These are phyloP conservation scores for Microchirus variegatus DNA, from an alignment of 2,797 vertebrate genomes.

Conservation along the genomic window DNA sequence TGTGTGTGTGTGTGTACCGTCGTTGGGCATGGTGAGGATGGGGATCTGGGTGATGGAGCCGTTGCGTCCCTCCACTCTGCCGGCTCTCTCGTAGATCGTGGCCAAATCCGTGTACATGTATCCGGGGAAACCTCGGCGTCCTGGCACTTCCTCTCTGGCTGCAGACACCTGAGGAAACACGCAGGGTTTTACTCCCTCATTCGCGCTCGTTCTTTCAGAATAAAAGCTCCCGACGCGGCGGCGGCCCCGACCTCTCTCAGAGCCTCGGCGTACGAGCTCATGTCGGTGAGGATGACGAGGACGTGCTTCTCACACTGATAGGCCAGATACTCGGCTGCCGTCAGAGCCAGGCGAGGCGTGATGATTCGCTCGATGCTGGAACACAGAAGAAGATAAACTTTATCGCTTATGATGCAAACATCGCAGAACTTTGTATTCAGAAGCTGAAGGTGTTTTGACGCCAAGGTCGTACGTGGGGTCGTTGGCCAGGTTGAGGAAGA, in stretches of 20 bases:
- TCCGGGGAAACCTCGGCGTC: constrained; percentile 85
- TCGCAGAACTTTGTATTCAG: background rate
- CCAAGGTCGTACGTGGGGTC: constrained; percentile 79
- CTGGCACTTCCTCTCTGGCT: constrained; percentile 85
- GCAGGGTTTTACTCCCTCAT: background rate
- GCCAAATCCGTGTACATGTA: constrained; percentile 90
- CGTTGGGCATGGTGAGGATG: constrained; percentile 88
- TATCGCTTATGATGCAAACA: background rate
- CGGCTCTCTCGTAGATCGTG: constrained; percentile 86
- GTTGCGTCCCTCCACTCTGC: constrained; percentile 84
- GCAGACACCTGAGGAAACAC: constrained; percentile 85
- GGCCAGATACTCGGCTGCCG: constrained; percentile 82
- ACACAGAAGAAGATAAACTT: background rate
- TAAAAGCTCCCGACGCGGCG: background rate
- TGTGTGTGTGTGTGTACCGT: constrained; percentile 68
- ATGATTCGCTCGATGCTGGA: constrained; percentile 84
- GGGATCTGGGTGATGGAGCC: constrained; percentile 90
- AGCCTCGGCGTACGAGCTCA: constrained; percentile 85
- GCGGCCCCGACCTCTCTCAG: constrained; percentile 81
- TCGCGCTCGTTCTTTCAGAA: background rate
- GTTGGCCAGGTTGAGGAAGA: constrained; percentile 83
- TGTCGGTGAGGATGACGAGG: constrained; percentile 83
- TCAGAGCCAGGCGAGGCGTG: constrained; percentile 83
- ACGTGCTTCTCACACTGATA: constrained; percentile 86
- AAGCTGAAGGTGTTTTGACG: background rate